Evolutionary conservation across 2,113 vertebrate species (phyloP).

Genomic region (Halichoeres trimaculatus): DNA sequence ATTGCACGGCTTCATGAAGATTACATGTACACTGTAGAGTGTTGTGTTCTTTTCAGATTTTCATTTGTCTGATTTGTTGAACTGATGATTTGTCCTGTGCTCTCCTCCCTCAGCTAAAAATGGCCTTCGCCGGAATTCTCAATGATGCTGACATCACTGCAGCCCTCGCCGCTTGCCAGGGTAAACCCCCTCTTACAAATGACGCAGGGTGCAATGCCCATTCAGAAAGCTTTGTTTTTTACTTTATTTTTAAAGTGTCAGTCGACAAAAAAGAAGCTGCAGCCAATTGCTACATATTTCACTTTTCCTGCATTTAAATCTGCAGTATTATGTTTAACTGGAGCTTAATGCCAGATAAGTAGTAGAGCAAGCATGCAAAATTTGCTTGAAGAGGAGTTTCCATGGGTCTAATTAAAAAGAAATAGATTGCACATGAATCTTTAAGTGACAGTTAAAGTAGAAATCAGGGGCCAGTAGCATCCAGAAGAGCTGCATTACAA

Average conservation of each 20-base stretch:
- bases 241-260: neutral
- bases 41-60: slow-evolving; percentile 17
- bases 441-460: neutral
- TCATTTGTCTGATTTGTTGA: slow-evolving; percentile 37
- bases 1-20: slow-evolving; percentile 37
- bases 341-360: neutral
- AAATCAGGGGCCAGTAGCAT: neutral
- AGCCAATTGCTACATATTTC: neutral
- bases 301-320: slow-evolving; percentile 3
- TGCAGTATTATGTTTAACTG: neutral
- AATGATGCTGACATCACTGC: slow-evolving; percentile 85
- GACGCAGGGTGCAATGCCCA: neutral
- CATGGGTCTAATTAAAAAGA: neutral
- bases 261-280: neutral
- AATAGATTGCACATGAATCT: neutral
- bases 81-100: slow-evolving; percentile 59
- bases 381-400: too few relatives aligned
- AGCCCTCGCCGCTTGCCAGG: slow-evolving; percentile 85
- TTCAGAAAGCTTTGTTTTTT: neutral
- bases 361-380: too few relatives aligned
- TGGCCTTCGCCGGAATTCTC: slow-evolving; percentile 83
- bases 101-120: slow-evolving; percentile 72
- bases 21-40: slow-evolving; percentile 26
- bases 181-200: slow-evolving; percentile 54
- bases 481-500: neutral